A percentile compares a stretch with the other conserved stretches of the same genome.
Evolutionary conservation across 1,140 invertebrate genomes (phyloP).

Genomic region (Caenorhabditis tropicalis): DNA sequence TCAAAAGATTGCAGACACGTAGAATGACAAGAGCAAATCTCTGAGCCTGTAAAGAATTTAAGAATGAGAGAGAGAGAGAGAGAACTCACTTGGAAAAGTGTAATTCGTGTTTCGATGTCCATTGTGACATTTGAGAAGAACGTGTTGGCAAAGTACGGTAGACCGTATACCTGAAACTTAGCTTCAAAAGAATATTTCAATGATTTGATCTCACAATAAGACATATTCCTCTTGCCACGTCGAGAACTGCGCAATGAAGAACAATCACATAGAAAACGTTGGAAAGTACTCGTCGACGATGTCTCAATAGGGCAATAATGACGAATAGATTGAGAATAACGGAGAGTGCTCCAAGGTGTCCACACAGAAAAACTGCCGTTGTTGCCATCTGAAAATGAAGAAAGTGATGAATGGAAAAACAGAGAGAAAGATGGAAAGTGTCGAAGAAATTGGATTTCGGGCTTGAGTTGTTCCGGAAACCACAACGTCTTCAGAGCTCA

Average conservation of each 20-base stretch:
- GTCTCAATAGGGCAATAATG: conserved; percentile 59
- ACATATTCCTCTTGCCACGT: conserved; percentile 69
- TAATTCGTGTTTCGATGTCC: neutral
- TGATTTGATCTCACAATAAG: conserved; percentile 55
- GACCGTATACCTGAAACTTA: neutral
- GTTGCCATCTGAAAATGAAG: conserved; percentile 49
- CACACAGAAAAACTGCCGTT: conserved; percentile 60
- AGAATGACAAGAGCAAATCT: conserved; percentile 65
- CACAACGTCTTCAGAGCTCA: conserved; percentile 30
- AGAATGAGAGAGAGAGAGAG: too few species aligned
- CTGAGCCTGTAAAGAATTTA: conserved; percentile 25
- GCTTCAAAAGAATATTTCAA: neutral
- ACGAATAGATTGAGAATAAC: conserved; percentile 67
- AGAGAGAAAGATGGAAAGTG: neutral
- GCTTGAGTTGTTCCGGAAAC: conserved; percentile 41
- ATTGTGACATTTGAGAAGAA: neutral
- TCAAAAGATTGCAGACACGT: conserved; percentile 69
- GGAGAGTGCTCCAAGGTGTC: conserved; percentile 65
- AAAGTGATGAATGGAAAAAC: neutral
- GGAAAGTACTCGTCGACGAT: conserved; percentile 61
- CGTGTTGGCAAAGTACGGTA: conserved; percentile 1
- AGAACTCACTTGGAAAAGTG: neutral
- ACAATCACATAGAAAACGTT: conserved; percentile 72
- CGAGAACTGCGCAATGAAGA: conserved; percentile 69
- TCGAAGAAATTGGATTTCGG: conserved; percentile 32